These are phyloP conservation scores for Burhinus oedicnemus DNA, from an alignment of 2,113 vertebrate species.

Conservation along the genomic window DNA sequence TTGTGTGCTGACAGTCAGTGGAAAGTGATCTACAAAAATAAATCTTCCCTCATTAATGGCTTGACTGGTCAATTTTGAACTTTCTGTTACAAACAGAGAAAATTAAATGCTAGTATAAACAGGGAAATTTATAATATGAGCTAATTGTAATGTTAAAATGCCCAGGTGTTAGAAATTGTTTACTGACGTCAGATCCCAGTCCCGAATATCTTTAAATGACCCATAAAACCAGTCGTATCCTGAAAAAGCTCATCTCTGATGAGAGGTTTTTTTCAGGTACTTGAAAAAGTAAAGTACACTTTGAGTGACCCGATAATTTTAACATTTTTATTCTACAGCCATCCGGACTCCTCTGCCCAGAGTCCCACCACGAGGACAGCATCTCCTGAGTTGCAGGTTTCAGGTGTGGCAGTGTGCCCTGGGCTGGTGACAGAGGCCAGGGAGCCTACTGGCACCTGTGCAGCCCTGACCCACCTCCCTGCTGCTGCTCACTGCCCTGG, in stretches of 20 bases:
- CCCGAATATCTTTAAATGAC: background rate
- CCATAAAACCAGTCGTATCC: background rate
- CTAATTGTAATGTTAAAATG: constrained; percentile 33
- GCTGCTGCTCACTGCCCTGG: accelerated
- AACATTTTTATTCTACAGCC: background rate
- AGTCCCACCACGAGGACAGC: accelerated
- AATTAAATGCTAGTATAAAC: background rate
- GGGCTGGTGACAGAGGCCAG: background rate
- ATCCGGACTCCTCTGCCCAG: background rate
- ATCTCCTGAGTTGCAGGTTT: background rate
- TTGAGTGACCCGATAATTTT: background rate
- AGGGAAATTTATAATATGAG: background rate
- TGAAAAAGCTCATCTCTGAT: background rate
- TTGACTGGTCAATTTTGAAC: background rate
- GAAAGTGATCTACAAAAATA: constrained; percentile 24
- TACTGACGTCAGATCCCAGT: background rate
- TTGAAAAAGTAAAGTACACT: background rate
- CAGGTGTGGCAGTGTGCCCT: background rate
- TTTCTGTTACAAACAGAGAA: background rate
- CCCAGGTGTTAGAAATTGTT: background rate
- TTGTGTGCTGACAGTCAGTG: constrained; percentile 42
- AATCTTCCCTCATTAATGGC: constrained; percentile 29
- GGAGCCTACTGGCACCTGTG: background rate
- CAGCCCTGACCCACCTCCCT: background rate
- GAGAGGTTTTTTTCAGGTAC: background rate